Conservation (phyloP, 1,140 invertebrate species). For the Platyura marginata region DNA sequence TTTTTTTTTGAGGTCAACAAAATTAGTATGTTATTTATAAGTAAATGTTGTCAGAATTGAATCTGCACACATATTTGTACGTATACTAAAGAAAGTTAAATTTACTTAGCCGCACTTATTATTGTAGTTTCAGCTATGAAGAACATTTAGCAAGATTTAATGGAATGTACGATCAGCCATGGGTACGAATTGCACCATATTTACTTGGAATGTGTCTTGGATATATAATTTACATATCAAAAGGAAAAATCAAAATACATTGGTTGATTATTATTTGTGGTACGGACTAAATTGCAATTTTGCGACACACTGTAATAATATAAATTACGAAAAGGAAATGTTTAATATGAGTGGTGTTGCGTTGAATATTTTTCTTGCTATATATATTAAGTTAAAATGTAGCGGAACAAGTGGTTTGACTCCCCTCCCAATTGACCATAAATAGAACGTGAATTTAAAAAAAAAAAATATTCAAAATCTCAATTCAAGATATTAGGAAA, state of each 20-base stretch:
- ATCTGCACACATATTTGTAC: neutral
- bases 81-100: neutral
- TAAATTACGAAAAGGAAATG: neutral
- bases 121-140: neutral
- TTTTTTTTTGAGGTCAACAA: neutral
- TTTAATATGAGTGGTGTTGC: neutral
- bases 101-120: neutral
- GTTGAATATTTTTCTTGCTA: no score
- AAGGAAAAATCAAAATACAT: slow-evolving; percentile 19
- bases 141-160: slow-evolving; percentile 3
- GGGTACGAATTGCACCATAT: slow-evolving; percentile 25
- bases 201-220: slow-evolving; percentile 24
- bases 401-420: no score
- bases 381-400: no score
- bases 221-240: slow-evolving; percentile 20
- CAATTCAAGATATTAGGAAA: no score
- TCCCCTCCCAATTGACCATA: no score
- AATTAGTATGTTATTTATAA: neutral
- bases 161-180: slow-evolving; percentile 24
- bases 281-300: slow-evolving; percentile 2
- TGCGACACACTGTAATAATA: slow-evolving; percentile 1
- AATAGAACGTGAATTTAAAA: no score
- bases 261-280: slow-evolving; percentile 12
- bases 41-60: neutral
- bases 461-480: no score